Base-by-base conservation (phyloP, 2,113 vertebrate species). In the Hypomesus transpacificus region DNA sequence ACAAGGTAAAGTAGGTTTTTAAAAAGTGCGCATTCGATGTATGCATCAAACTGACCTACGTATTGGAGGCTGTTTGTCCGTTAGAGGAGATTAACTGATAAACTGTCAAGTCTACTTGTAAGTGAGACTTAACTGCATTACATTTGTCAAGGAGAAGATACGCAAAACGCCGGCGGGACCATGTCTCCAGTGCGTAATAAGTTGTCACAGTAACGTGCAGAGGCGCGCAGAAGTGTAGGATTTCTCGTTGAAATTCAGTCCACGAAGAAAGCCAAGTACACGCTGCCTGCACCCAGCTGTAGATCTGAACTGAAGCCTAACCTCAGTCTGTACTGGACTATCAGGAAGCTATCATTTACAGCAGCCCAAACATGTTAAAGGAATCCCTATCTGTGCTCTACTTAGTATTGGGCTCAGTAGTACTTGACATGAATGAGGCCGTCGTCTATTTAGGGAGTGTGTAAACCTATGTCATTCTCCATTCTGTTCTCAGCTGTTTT, bases 1-100 rank as follows among this genome's bases (percentile, higher is more conserved):
- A 99, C 87, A 98, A 98, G 96, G 97, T 98, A 84, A 93, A 89
- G 71, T 82, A 76, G 77, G 64, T 78, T 4, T 6, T 28, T 28
- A 16, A 14, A 21, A 16, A 28, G 64, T 65, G 34, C 7, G 18
- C n/a, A 58, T 58, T 46, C 39, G 9, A 46, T 46, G 9, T 46
- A 46, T 46, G 7, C 39, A 46, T 46, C 39, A 46, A 46, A 11
- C 39, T 46, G 39, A 46, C 39, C 39, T 11, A 46, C 39, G 1
- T 46, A 46, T 46, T 46, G 39, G 39, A 11, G 39, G 39, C 8
- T 46, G 39, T 46, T 46, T 46, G 39, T 46, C 39, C 9, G 39
- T 46, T 46, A 46, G 9, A 46, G 39, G 39, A 46, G 1, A 46
- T 34, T 34, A 5, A 34, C 31, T 34, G 31, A 34, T 46, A 9